Evolutionary conservation across 2,888 invertebrate species (phyloP), one percentile per base, ranked within the genome.

Genomic region (Marronus borbonicus): DNA sequence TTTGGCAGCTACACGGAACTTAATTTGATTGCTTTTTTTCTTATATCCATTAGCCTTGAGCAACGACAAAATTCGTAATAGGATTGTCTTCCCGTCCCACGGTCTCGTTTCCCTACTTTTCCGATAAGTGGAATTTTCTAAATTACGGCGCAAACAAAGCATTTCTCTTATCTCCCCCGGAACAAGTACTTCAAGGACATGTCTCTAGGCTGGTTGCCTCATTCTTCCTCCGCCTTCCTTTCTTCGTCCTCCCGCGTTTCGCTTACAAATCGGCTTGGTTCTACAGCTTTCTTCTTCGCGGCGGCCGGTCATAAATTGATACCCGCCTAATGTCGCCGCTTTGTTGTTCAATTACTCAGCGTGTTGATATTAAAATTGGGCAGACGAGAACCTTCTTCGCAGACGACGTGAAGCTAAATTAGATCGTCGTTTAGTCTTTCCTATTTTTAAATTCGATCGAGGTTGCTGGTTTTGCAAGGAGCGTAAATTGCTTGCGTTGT

Each of bases 261-360:
- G 44, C 14, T 55, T 55, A 55, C 20, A 55, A 55, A 65, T 65
- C 39, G 65, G 17, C 12, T 65, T 17, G 36, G 65, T 65, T 31
- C 39, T 3, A 8, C 65, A 17, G 10, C 36, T 2, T 39, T 39
- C 20, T 17, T 39, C 36, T 17, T 65, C 39, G 17, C 8, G 65
- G 39, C 7, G n/a, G 20, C 14, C 55, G 55, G 55, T 55, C 65
- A 65, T 65, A 36, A 65, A 39, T 65, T 65, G 39, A 14, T 39
- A 74, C 28, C 36, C n/a, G 20, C n/a, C 58, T 44, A 44, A 55
- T 58, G 50, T 36, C 36, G 17, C 39, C 65, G 65, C n/a, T 65
- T 65, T 65, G 65, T 58, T 55, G 58, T 74, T 55, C 60, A 74
- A 74, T 74, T 74, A 60, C 58, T 74, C 72, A 74, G 7, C 58